Conservation (phyloP, 2,888 invertebrate species). For the Cordilura impudica region DNA sequence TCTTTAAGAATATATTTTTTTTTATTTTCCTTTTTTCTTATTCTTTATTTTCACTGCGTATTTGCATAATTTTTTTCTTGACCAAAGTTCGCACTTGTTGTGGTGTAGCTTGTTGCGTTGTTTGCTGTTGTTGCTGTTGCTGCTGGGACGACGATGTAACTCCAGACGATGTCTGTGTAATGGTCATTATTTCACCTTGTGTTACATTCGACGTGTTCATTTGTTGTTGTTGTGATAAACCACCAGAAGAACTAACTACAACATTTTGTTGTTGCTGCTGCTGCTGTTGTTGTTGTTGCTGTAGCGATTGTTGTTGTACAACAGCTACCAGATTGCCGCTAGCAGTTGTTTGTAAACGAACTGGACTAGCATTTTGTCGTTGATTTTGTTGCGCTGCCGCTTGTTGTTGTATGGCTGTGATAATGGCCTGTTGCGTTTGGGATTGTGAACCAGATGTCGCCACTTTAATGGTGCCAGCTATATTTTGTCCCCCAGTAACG, state of each 20-base stretch:
- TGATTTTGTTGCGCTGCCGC: slow-evolving; percentile 80
- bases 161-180: slow-evolving; percentile 67
- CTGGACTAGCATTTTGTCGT: slow-evolving; percentile 81
- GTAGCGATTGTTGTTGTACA: slow-evolving; percentile 79
- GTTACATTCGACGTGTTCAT: slow-evolving; percentile 65
- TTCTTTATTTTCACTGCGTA: slow-evolving; percentile 76
- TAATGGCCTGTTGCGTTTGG: slow-evolving; percentile 79
- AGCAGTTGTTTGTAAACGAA: slow-evolving; percentile 80
- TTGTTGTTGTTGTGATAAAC: slow-evolving; percentile 51
- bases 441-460: slow-evolving; percentile 75
- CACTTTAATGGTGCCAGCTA: slow-evolving; percentile 80
- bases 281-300: slow-evolving; percentile 67
- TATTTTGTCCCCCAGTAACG: slow-evolving; percentile 75
- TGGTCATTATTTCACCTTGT: slow-evolving; percentile 74
- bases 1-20: background rate
- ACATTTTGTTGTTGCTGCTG: slow-evolving; percentile 65
- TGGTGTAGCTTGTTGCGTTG: slow-evolving; percentile 69
- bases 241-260: slow-evolving; percentile 46
- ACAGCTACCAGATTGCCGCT: slow-evolving; percentile 81
- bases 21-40: slow-evolving; percentile 62
- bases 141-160: slow-evolving; percentile 63
- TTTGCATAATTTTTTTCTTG: slow-evolving; percentile 77
- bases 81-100: slow-evolving; percentile 78
- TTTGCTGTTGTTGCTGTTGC: slow-evolving; percentile 68
- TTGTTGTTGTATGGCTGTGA: slow-evolving; percentile 79